Percentiles rank a stretch among this genome's conserved stretches.
phyloP scores from a whole-genome alignment of 2,113 vertebrate species.

The Muscicapa adusta region DNA sequence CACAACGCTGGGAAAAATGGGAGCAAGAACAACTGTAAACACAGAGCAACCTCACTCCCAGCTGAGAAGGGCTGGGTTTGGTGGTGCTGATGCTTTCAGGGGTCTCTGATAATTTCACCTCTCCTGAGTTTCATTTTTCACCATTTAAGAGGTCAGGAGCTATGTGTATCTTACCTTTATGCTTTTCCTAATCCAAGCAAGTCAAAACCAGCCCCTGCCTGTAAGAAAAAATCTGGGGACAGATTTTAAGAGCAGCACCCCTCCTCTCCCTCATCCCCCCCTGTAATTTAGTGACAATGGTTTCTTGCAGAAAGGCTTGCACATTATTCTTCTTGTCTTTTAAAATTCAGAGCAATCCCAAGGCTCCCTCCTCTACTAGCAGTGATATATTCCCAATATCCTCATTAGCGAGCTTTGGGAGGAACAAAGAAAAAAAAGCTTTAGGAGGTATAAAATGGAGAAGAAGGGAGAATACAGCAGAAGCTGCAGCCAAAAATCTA shows the following conservation, averaged over 20 bases:
- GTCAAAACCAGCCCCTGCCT: not conserved
- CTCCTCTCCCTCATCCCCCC: rapidly evolving
- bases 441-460: not conserved
- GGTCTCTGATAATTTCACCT: not conserved
- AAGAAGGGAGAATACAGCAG: not conserved
- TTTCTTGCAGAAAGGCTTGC: not conserved
- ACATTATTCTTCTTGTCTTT: not conserved
- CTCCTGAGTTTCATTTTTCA: not conserved
- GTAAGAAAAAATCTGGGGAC: not conserved
- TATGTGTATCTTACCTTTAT: not conserved
- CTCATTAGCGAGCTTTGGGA: not conserved
- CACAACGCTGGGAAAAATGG: not conserved
- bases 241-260: not conserved
- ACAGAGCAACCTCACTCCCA: not conserved
- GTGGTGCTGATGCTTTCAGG: not conserved
- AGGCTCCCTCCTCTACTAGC: not conserved
- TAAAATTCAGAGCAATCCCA: not conserved
- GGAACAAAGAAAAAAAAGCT: not conserved
- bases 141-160: not conserved
- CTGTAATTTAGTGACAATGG: not conserved
- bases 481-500: not conserved
- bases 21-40: not conserved
- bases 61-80: not conserved
- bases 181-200: not conserved
- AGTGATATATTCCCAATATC: not conserved